Evolutionary conservation across 2,113 vertebrate genomes (phyloP), one percentile per base, ranked within the genome.

Genomic region (Picathartes gymnocephalus): DNA sequence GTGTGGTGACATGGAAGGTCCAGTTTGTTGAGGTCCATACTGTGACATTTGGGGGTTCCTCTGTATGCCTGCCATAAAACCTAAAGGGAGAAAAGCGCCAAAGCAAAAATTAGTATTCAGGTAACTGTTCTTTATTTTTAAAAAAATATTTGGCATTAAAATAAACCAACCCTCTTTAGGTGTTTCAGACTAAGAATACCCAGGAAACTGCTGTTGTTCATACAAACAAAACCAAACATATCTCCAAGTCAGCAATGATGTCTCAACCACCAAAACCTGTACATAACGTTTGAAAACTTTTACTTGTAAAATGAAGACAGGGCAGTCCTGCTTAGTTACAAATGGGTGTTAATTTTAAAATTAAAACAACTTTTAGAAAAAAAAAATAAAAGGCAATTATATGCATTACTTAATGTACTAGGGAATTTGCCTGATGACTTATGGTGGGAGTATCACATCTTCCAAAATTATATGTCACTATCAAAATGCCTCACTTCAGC

Each of bases 1-100:
- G 85, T 99, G 99, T 51, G 99, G 99, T 68, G 99, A 99, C 98
- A 99, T 98, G 62, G 99, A 98, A 33, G 98, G 98, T 91, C 98
- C 99, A 22, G 98, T 98, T 93, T 99, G 99, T 58, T 99, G 99
- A 93, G 99, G 97, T 73, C 98, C 98, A 95, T 99, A 99, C 78
- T 99, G 99, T 86, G 99, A 98, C 95, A 98, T 97, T 56, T 98
- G 97, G 90, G 99, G 98, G 87, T 98, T 99, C 97, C 99, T 99
- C 96, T 99, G 99, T 87, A 99, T 98, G 96, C 98, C 98, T 94
- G 98, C 92, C 97, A 99, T 98, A 90, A 99, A 99, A 88, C 98
- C 99, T 99, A 90, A 54, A 96, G 66, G 62, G 72, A 96, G 88
- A 94, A 56, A 97, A 96, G 89, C 0, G 15, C 19, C 68, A 74